Evolutionary conservation across 2,113 vertebrate genomes (phyloP).

Genomic region (Saccopteryx bilineata): DNA sequence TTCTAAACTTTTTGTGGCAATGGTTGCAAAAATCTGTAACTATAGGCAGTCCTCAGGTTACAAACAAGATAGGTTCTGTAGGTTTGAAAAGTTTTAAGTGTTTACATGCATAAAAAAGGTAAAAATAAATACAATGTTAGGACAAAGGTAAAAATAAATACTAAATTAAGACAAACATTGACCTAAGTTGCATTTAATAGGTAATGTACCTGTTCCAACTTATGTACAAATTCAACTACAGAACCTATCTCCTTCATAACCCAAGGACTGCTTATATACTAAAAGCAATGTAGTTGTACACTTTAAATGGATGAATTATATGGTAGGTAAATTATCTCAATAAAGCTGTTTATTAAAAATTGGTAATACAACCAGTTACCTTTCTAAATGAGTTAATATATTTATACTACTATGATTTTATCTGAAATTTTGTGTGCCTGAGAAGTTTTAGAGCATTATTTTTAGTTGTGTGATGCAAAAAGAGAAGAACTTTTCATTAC

Average conservation of each 20-base stretch:
- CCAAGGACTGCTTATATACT: no score
- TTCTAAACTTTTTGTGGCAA: neutral
- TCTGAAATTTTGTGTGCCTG: neutral
- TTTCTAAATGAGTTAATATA: slow-evolving; percentile 13
- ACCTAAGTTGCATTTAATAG: no score
- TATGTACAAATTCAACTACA: no score
- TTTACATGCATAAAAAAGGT: no score
- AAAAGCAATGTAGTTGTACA: neutral
- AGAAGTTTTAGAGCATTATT: slow-evolving; percentile 35
- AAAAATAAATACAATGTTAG: no score
- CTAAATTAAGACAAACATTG: no score
- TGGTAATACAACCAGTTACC: neutral
- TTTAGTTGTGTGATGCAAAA: neutral
- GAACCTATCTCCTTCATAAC: no score
- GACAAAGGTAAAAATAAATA: no score
- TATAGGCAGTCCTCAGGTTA: no score
- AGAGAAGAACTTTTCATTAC: neutral
- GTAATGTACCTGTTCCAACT: no score
- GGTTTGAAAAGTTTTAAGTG: no score
- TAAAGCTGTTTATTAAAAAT: neutral
- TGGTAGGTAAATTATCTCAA: neutral
- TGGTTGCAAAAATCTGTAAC: neutral
- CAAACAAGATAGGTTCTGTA: no score
- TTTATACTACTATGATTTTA: neutral
- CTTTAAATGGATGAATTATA: neutral